A percentile compares a stretch with the other conserved stretches of the same genome.
Conservation (phyloP, 2,797 vertebrate species). For the Scomberomorus guttatus region DNA sequence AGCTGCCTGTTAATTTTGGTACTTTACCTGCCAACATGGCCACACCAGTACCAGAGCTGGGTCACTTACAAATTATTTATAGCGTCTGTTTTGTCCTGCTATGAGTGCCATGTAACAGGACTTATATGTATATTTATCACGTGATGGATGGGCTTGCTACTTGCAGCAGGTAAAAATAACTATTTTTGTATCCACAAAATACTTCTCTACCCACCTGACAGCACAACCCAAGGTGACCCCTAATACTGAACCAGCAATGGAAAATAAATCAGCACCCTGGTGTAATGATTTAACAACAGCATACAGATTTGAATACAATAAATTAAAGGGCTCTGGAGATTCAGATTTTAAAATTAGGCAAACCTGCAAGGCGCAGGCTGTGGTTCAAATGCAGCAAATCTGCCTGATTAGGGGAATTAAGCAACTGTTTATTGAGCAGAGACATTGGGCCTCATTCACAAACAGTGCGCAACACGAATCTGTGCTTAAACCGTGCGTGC, state of each 20-base stretch:
- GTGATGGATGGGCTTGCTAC: conserved; percentile 17
- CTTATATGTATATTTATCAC: conserved; percentile 2
- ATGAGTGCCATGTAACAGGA: background rate
- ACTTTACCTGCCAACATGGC: background rate
- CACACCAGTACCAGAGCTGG: background rate
- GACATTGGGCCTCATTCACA: too few species aligned
- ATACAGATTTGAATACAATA: background rate
- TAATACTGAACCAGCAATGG: background rate
- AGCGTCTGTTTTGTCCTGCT: background rate
- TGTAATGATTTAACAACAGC: background rate
- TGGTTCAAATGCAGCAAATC: conserved; percentile 5
- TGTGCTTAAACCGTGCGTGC: too few species aligned
- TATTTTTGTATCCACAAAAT: background rate
- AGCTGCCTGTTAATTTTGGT: background rate
- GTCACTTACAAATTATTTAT: conserved; percentile 5
- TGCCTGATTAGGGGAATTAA: conserved; percentile 8
- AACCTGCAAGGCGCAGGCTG: background rate
- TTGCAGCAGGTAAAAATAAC: background rate
- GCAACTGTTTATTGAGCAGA: background rate
- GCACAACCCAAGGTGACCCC: background rate
- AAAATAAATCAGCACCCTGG: conserved; percentile 3
- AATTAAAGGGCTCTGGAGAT: background rate
- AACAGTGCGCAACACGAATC: too few species aligned
- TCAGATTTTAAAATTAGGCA: conserved; percentile 17
- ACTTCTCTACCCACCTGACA: background rate